Conservation (phyloP, 2,797 vertebrate genomes). For the Rhabdophis nuchalis region DNA sequence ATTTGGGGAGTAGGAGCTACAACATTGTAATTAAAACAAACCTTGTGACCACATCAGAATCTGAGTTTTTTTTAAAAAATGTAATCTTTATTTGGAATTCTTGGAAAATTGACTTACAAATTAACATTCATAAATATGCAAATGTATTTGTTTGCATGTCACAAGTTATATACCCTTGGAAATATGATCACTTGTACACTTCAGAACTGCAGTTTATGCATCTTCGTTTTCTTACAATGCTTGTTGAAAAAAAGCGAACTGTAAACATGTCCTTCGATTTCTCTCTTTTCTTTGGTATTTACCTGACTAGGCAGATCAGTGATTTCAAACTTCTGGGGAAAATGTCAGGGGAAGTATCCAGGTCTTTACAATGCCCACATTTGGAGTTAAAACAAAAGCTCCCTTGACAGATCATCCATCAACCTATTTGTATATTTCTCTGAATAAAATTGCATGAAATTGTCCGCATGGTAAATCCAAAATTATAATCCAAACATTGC, state of each 20-base stretch:
- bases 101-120: not conserved
- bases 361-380: not conserved
- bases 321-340: not conserved
- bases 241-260: not conserved
- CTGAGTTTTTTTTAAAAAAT: not conserved
- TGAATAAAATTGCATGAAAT: not conserved
- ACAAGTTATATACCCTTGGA: not conserved
- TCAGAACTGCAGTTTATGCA: not conserved
- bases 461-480: not conserved
- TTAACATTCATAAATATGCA: not conserved
- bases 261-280: not conserved
- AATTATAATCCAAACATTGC: not conserved
- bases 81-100: not conserved
- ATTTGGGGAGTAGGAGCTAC: not conserved
- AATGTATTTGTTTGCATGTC: not conserved
- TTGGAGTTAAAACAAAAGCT: not conserved
- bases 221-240: not conserved
- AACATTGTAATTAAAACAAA: not conserved
- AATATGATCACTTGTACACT: not conserved
- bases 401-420: constrained; percentile 1
- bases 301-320: not conserved
- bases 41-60: not conserved
- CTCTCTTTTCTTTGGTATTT: not conserved
- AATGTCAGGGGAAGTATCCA: not conserved
- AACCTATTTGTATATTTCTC: not conserved